Evolutionary conservation across 2,888 invertebrate genomes (phyloP).

Genomic region (Portevinia maculata): DNA sequence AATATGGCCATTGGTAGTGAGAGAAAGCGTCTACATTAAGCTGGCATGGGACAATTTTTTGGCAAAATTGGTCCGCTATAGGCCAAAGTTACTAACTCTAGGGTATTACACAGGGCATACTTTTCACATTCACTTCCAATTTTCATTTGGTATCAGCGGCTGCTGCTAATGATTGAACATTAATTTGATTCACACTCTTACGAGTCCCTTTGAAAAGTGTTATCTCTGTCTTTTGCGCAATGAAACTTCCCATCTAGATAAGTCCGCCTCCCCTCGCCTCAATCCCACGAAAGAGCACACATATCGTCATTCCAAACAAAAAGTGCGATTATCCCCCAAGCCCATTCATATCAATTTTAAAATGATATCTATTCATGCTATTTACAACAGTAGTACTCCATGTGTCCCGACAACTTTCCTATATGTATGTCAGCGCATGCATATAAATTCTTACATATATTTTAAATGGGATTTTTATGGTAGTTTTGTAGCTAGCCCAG

Average conservation of each 20-base stretch:
- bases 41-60: too few relatives aligned
- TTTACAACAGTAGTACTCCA: slow-evolving; percentile 34
- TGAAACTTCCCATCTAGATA: neutral
- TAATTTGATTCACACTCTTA: too few relatives aligned
- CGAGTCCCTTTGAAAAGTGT: neutral
- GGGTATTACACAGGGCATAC: too few relatives aligned
- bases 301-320: slow-evolving; percentile 19
- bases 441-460: slow-evolving; percentile 74
- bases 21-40: too few relatives aligned
- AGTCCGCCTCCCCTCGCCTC: too few relatives aligned
- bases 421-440: slow-evolving; percentile 60
- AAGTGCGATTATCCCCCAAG: slow-evolving; percentile 49
- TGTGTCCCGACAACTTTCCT: slow-evolving; percentile 3
- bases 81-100: too few relatives aligned
- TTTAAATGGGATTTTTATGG: slow-evolving; percentile 74
- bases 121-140: too few relatives aligned
- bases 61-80: too few relatives aligned
- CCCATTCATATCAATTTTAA: slow-evolving; percentile 70
- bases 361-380: slow-evolving; percentile 64
- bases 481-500: slow-evolving; percentile 74
- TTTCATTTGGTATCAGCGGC: too few relatives aligned
- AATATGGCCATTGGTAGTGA: too few relatives aligned
- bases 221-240: neutral
- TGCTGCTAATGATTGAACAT: too few relatives aligned
- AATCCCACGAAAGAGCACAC: neutral